Conservation (phyloP, 2,797 vertebrate genomes). For the Lindbergichthys nudifrons region DNA sequence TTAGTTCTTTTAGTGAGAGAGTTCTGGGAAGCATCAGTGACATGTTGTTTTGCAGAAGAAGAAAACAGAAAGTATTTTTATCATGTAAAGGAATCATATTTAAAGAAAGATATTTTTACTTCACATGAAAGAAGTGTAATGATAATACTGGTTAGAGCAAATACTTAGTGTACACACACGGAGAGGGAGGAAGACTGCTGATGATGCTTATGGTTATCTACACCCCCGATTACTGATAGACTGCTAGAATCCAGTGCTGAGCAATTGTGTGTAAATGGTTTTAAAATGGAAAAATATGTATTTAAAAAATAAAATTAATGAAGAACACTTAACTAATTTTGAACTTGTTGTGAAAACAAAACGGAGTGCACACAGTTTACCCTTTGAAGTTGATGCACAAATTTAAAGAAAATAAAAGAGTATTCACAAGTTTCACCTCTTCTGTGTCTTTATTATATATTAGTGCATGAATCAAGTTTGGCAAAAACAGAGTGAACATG, state of each 20-base stretch:
- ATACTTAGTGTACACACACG: conserved; percentile 56
- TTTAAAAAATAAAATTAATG: conserved; percentile 67
- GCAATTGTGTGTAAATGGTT: conserved; percentile 93
- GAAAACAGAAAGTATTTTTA: conserved; percentile 93
- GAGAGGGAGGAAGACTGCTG: conserved; percentile 86
- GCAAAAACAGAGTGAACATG: background rate
- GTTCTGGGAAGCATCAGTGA: conserved; percentile 88
- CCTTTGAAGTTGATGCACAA: conserved; percentile 96
- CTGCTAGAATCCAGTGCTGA: conserved; percentile 90
- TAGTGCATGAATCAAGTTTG: background rate
- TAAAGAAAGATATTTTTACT: conserved; percentile 98
- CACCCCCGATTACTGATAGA: conserved; percentile 90
- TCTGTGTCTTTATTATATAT: conserved; percentile 50
- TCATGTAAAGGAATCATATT: conserved; percentile 94
- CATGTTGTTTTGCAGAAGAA: conserved; percentile 88
- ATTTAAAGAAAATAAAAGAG: conserved; percentile 86
- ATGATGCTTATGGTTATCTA: conserved; percentile 87
- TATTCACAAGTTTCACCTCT: conserved; percentile 72
- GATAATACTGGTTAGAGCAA: conserved; percentile 56
- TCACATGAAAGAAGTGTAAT: conserved; percentile 86
- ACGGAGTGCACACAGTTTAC: conserved; percentile 95
- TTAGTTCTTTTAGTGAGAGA: conserved; percentile 60
- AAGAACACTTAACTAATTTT: conserved; percentile 93
- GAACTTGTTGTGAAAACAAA: conserved; percentile 94
- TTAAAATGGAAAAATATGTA: conserved; percentile 80